Base-by-base conservation (phyloP, 2,888 invertebrate species). In the Acrobasis repandana region DNA sequence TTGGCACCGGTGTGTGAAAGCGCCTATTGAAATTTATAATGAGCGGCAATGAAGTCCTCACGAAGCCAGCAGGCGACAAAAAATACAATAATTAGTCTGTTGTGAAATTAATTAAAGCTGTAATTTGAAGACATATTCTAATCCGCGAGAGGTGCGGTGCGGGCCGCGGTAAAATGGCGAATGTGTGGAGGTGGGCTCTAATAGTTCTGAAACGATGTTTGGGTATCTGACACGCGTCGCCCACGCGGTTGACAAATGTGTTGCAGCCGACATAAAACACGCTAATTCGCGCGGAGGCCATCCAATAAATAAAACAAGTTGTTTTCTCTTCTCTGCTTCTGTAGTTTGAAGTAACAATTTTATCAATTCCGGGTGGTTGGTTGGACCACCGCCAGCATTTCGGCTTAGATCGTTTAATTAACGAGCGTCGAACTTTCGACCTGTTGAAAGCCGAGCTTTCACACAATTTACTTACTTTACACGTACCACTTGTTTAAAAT, bases 381-480 rank as follows among this genome's bases (percentile, higher is more conserved):
- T 80, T 90, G 90, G 90, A 83, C 70, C 72, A 75, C 71, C 64
- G 84, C 90, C 90, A 90, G 79, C 80, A 83, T 82, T 76, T 79
- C 80, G 77, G 83, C 87, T 88, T 85, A 86, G 87, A 88, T 85
- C 87, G 86, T 90, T 89, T 90, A 90, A 91, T 91, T 90, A 90
- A 90, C 89, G 88, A 88, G 75, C 88, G 85, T 84, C 85, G 86
- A 90, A 90, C 90, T 90, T 90, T 85, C 84, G 86, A 90, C 91
- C 90, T 91, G 90, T 91, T 91, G 91, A 91, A 87, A 90, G 84
- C 85, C 70, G 75, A 74, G 86, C 83, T 88, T 86, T 85, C 79
- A 79, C 77, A 80, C 70, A 79, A 82, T 82, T 77, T 81, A 85
- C 82, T 82, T 75, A 83, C 82, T 86, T 85, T 79, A 81, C 84